These are phyloP conservation scores for Magallana nippona DNA, from an alignment of 2,888 invertebrate genomes.

Conservation along the genomic window DNA sequence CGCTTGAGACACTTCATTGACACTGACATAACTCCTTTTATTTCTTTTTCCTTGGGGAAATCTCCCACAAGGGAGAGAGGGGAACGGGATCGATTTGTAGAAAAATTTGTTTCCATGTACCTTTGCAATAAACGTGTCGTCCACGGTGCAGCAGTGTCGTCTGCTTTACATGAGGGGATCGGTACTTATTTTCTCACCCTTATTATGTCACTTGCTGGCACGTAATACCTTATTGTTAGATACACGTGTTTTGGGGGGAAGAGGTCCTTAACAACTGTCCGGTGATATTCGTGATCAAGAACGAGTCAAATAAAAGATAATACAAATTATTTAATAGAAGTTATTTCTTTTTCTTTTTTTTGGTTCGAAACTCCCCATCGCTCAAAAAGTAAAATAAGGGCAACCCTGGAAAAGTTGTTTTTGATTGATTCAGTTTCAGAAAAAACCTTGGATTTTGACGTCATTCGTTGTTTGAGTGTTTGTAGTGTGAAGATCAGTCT, in stretches of 20 bases:
- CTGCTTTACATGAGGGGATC: constrained; percentile 5
- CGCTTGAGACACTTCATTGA: background rate
- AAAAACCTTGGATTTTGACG: background rate
- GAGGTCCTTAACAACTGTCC: too few species aligned
- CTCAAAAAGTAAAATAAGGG: too few species aligned
- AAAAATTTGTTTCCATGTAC: constrained; percentile 12
- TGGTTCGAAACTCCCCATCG: too few species aligned
- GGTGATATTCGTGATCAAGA: too few species aligned
- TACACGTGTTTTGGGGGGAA: too few species aligned
- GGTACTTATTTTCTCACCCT: background rate
- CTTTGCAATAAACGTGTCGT: constrained; percentile 15
- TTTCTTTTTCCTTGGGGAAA: constrained; percentile 7
- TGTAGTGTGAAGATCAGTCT: background rate
- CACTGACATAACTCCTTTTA: background rate
- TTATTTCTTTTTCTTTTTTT: too few species aligned
- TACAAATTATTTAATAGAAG: too few species aligned
- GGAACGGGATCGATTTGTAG: background rate
- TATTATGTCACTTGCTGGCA: constrained; percentile 22
- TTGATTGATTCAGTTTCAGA: too few species aligned
- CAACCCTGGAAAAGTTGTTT: too few species aligned
- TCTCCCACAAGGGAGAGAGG: background rate
- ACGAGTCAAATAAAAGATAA: too few species aligned
- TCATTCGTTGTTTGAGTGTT: constrained; percentile 7
- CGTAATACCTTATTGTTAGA: background rate
- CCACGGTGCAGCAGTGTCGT: background rate